These are phyloP conservation scores for Drosophila nr. perissopoda DNA, from an alignment of 2,888 invertebrate species.

Conservation along the genomic window DNA sequence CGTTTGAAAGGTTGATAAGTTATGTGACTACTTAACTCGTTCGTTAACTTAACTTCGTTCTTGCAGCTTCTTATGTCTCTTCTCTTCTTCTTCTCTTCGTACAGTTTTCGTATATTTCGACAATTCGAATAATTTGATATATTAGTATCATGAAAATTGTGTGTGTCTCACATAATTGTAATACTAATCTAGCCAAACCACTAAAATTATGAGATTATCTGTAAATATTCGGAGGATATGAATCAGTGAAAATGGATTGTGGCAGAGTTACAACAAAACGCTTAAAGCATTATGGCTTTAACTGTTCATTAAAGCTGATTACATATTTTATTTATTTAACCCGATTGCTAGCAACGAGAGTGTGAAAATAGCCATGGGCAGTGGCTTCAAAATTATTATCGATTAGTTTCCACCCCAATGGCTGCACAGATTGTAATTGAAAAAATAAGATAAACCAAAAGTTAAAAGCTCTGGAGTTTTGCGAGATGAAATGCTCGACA, in stretches of 20 bases:
- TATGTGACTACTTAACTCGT: not conserved
- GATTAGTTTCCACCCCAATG: not conserved
- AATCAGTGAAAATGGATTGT: not conserved
- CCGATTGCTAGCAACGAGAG: not conserved
- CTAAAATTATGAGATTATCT: not conserved
- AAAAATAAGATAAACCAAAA: not conserved
- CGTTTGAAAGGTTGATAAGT: not conserved
- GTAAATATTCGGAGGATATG: not conserved
- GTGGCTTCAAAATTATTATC: not conserved
- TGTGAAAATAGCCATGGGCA: not conserved
- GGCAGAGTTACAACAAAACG: not conserved
- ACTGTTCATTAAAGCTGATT: conserved; percentile 5
- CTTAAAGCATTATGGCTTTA: not conserved
- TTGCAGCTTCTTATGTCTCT: not conserved
- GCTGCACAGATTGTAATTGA: not conserved
- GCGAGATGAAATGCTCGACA: not conserved
- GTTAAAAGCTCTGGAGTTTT: not conserved
- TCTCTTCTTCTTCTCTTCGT: too few relatives aligned
- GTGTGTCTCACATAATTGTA: not conserved
- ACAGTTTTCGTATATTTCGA: not conserved
- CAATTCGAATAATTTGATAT: not conserved
- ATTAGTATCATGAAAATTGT: not conserved
- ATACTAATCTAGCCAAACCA: not conserved
- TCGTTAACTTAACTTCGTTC: not conserved
- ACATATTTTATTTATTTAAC: not conserved